phyloP scores from a whole-genome alignment of 1,140 invertebrate species.

The Zelostemma sp. region DNA sequence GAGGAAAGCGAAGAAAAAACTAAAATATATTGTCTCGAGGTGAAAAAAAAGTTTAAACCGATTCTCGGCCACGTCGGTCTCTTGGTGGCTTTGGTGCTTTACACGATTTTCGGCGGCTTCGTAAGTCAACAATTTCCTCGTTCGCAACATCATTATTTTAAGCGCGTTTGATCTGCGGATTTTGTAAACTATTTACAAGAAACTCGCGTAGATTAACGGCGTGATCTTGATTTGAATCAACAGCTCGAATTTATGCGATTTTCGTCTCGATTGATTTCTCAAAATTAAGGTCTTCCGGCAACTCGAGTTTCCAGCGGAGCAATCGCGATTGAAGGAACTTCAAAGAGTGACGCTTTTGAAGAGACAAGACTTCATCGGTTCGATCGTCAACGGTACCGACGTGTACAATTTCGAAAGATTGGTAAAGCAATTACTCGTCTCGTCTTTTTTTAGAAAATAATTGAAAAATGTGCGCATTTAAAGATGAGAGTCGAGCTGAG shows the following conservation, averaged over 20 bases:
- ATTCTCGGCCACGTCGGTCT: conserved; percentile 78
- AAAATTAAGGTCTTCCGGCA: conserved; percentile 77
- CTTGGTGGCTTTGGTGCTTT: conserved; percentile 78
- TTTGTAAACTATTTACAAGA: not conserved
- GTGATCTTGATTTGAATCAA: not conserved
- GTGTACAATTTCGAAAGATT: conserved; percentile 71
- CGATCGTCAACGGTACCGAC: conserved; percentile 74
- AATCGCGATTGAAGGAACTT: conserved; percentile 72
- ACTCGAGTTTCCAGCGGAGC: conserved; percentile 80
- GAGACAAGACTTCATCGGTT: conserved; percentile 69
- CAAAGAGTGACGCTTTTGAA: conserved; percentile 68
- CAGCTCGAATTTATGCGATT: not conserved
- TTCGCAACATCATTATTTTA: not conserved
- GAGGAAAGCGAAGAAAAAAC: conserved; percentile 5
- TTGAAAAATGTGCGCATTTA: not conserved
- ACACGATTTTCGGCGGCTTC: conserved; percentile 80
- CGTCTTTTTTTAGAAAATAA: not conserved
- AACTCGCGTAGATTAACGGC: not conserved
- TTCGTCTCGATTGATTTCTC: conserved; percentile 1
- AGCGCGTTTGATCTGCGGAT: not conserved
- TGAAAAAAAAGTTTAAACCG: conserved; percentile 69
- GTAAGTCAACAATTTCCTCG: conserved; percentile 69
- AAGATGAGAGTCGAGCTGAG: conserved; percentile 51
- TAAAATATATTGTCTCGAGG: conserved; percentile 9
- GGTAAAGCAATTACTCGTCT: conserved; percentile 53